Base-by-base conservation (phyloP, 2,888 invertebrate genomes). In the Mimumesa dahlbomi region DNA sequence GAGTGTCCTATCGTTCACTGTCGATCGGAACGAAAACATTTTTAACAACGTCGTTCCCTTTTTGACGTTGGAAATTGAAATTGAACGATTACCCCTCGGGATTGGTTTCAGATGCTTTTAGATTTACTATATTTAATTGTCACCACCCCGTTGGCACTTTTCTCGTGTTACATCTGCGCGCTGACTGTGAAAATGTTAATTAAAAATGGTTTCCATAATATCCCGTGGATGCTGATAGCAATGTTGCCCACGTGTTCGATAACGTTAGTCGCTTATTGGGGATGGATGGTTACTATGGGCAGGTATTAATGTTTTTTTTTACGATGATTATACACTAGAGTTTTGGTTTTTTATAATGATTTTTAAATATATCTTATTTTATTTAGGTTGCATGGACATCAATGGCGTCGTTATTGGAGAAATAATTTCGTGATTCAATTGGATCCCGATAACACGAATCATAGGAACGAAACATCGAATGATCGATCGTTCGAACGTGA, bases 211-310 rank as follows among this genome's bases (percentile, higher is more conserved):
- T 65, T 88, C 42, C 79, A 85, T 54, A 85, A 88, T 38, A 82
- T 89, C 36, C 89, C 89, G 0, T 89, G 89, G 89, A 83, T 85
- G 75, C 83, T 88, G 42, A 80, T 89, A 9, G 88, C 88, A 1
- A 88, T 89, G 86, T 66, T 89, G 4, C 89, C 89, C 3, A 89
- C 89, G 6, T 89, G 89, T 53, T 85, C 83, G 9, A 66, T 89
- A 6, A 89, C 88, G 6, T 72, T 89, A 14, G 81, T 88, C 13
- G 89, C 89, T 22, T 89, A 89, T 59, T 89, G 88, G 88, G 86
- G 88, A 48, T 89, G 89, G 88, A 75, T 89, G 13, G 79, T 88
- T 43, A 87, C 89, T 18, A 77, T 89, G 53, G 85, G 85, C 74
- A 89, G 89, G 89, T n/a, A n/a, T n/a, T n/a, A n/a, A n/a, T n/a